Evolutionary conservation across 1,140 invertebrate species (phyloP), one percentile per base, ranked within the genome.

Genomic region (Euura lappo): DNA sequence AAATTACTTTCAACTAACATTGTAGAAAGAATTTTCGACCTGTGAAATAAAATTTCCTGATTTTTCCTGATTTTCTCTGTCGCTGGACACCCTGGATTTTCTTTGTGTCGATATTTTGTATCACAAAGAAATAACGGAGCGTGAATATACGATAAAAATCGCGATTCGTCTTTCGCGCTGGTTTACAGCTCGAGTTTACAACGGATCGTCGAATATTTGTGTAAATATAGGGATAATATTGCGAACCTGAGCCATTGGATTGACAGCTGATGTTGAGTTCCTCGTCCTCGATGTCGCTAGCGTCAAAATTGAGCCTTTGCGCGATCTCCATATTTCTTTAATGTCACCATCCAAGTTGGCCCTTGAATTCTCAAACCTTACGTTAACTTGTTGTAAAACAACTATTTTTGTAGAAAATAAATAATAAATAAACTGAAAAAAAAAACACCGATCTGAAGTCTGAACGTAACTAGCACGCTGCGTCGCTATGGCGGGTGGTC

Each of bases 211-310:
- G 28, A 28, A 28, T 28, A 28, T 28, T 28, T 28, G 28, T 28
- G 28, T 28, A 28, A 28, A 28, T 28, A 28, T 28, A 28, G 28
- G 28, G 28, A 28, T 28, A 28, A 28, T 28, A 28, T 28, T 28
- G 28, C 46, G 43, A 72, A 45, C 71, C 71, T 66, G 71, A 72
- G 67, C 71, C 66, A 43, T 45, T 68, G 46, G 71, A 66, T 45
- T 45, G 42, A 6, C 43, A 7, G 66, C 71, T 72, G 45, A 46
- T 66, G 44, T 72, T 66, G 5, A 72, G 42, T 72, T 72, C 71
- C 28, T 66, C 65, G 28, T 66, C 65, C 8, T 72, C 71, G 46
- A 45, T 13, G 11, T 72, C 71, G 13, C 51, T 60, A n/a, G 51
- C 51, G 51, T 60, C 51, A 60, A 60, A 60, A 60, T 60, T 60